A percentile compares a stretch with the other conserved stretches of the same genome.
phyloP scores from a whole-genome alignment of 2,113 vertebrate genomes.

The Patagioenas fasciata region DNA sequence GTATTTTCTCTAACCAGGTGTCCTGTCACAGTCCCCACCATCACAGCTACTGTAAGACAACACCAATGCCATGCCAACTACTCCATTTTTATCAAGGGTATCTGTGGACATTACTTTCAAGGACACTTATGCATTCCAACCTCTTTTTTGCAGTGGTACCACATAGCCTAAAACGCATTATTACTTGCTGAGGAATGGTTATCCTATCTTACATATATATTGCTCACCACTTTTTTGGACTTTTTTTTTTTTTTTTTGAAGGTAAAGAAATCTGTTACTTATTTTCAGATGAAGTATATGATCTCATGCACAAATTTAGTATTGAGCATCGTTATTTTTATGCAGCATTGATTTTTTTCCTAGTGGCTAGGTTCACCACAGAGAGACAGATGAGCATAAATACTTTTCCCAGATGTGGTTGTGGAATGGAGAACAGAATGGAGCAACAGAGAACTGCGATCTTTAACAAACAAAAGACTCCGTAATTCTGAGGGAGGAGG shows the following conservation, averaged over 20 bases:
- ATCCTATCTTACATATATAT: not conserved
- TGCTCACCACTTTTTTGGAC: not conserved
- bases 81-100: not conserved
- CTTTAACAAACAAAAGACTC: not conserved
- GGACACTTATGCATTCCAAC: not conserved
- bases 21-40: not conserved
- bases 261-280: not conserved
- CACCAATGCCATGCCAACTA: not conserved
- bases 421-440: not conserved
- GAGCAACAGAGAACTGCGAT: not conserved
- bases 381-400: not conserved
- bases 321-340: conserved; percentile 7
- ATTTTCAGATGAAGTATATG: not conserved
- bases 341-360: not conserved
- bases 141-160: not conserved
- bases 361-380: not conserved
- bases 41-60: not conserved
- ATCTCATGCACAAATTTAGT: not conserved
- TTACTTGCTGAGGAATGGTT: not conserved
- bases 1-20: not conserved
- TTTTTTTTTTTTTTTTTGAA: not conserved
- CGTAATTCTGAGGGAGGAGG: not conserved
- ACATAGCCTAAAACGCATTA: not conserved
- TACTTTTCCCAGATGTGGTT: not conserved
- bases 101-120: not conserved